Base-by-base conservation (phyloP, 2,797 vertebrate genomes). In the Fistularia commersonii region DNA sequence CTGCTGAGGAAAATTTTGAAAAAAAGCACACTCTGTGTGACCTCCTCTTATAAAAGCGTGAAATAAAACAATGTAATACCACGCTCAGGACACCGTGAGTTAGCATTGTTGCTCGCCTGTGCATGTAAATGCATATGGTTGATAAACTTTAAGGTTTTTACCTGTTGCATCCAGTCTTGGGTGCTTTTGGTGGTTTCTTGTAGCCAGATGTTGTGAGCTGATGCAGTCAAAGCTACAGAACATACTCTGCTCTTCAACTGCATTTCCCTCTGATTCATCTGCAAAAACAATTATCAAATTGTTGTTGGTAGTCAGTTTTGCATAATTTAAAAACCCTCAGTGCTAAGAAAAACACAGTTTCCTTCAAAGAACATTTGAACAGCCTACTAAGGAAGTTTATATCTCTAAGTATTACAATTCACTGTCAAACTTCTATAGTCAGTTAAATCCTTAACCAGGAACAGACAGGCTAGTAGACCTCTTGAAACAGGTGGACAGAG, bases 141-240 rank as follows among this genome's bases (percentile, higher is more conserved):
- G 2, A 23, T 6, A 10, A 35, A 33, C n/a, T 32, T 15, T 32
- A n/a, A 32, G 8, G 34, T 1, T 4, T 9, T 13, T 33, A 98
- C 97, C 94, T 98, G 92, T 88, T 93, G 90, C 92, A 98, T 95
- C 97, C 97, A 99, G 54, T 97, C 95, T 70, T 93, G 92, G 54
- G 94, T 91, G 50, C 90, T 90, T 91, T 95, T 96, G 81, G 89
- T 93, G 77, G 87, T 94, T 80, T 97, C 94, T 85, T 99, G 97
- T 66, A 97, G 93, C 97, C 96, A 99, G 79, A 98, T 92, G 64
- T 96, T 98, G 87, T 99, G 96, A 88, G 96, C 91, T 2, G 97
- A 99, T 88, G 98, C 96, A 48, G 95, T 98, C 85, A 99, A 84
- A 42, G 96, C 97, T 76, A 98, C 95, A 33, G 95, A 94, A 54